Conservation (phyloP, 30 jellyfish, hydroid and myxozoan genomes). For the Cassiopea andromeda region DNA sequence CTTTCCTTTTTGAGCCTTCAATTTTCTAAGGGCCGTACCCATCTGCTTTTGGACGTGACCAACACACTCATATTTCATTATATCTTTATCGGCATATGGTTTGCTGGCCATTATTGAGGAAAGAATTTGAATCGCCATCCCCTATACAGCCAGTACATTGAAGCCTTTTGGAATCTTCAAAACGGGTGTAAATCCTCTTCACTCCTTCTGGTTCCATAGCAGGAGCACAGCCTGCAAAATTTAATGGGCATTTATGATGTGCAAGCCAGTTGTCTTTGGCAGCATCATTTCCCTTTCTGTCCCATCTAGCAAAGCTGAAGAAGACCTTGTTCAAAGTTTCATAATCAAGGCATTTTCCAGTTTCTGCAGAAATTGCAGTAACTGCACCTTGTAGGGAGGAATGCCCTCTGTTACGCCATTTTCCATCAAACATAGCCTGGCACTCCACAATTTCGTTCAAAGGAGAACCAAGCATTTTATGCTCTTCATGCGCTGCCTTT, state of each 20-base stretch:
- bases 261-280: slow-evolving; percentile 26
- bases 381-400: slow-evolving; percentile 59
- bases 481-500: slow-evolving; percentile 19
- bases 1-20: slow-evolving; percentile 8
- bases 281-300: slow-evolving; percentile 3
- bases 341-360: slow-evolving; percentile 25
- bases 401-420: slow-evolving; percentile 46
- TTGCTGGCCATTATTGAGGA: not conserved
- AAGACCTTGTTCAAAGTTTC: slow-evolving; percentile 33
- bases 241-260: slow-evolving; percentile 30
- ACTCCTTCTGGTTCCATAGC: slow-evolving; percentile 67
- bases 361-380: slow-evolving; percentile 45
- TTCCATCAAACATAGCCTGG: slow-evolving; percentile 59
- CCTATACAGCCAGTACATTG: slow-evolving; percentile 52
- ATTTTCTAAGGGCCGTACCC: slow-evolving; percentile 40
- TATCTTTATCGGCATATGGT: slow-evolving; percentile 20
- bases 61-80: slow-evolving; percentile 39
- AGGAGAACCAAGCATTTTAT: not conserved
- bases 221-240: slow-evolving; percentile 50
- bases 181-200: slow-evolving; percentile 5
- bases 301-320: slow-evolving; percentile 20
- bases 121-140: slow-evolving; percentile 23
- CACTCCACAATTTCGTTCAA: slow-evolving; percentile 9
- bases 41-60: slow-evolving; percentile 37
- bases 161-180: slow-evolving; percentile 15